Base-by-base conservation (phyloP, 2,888 invertebrate genomes). In the Meiosimyza decipiens region DNA sequence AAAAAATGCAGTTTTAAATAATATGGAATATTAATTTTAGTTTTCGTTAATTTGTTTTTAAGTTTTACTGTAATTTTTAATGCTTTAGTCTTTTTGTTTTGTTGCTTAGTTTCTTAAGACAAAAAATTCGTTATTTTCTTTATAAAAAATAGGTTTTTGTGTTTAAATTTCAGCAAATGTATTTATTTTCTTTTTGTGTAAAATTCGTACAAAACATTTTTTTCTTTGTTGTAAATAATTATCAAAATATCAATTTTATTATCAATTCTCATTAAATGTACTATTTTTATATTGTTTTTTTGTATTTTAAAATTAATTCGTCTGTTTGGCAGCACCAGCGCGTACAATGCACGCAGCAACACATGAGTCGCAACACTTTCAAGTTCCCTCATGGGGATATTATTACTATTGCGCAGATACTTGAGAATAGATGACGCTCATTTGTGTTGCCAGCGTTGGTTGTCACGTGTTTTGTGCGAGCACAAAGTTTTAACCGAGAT, bases 401-500 rank as follows among this genome's bases (percentile, higher is more conserved):
- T 28, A 28, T 28, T 28, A 4, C 28, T 28, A 28, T 28, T 28
- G 28, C 28, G 28, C 28, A 40, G 40, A 0, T 7, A 9, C 9
- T 40, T 28, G 28, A 28, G 4, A 28, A 28, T 1, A 40, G 40
- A 40, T 40, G 40, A 40, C 40, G 40, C 40, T 40, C 40, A 40
- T 40, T 40, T 40, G 40, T 40, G 40, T 40, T 40, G 40, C 9
- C 40, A 40, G 40, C 9, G 40, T 40, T 40, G 40, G 40, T 40
- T 40, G 40, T 9, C 40, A 40, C 60, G 52, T 16, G 60, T 40
- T 6, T 28, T 16, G 71, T 70, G 74, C 74, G 76, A 77, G 75
- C 73, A 80, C 81, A 83, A 83, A 83, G 82, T 82, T 83, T 80
- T 83, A 81, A 84, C 84, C 84, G 84, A 84, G 84, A 84, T 84